phyloP scores from a whole-genome alignment of 2,888 invertebrate genomes.

The Agrochola macilenta region DNA sequence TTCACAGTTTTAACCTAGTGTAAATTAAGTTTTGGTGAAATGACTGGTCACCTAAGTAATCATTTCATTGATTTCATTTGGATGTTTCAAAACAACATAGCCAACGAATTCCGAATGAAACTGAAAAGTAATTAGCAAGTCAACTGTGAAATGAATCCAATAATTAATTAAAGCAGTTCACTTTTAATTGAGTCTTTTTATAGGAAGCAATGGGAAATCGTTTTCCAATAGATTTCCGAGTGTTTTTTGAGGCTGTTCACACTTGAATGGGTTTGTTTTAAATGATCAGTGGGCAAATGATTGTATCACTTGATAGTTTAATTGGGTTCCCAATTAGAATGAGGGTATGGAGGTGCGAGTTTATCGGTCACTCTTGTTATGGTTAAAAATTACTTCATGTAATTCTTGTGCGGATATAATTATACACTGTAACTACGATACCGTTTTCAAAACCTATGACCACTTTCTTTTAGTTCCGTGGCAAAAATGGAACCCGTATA shows the following conservation, averaged over 20 bases:
- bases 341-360: background rate
- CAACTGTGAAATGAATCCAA: conserved; percentile 71
- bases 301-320: conserved; percentile 30
- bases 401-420: background rate
- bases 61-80: conserved; percentile 5
- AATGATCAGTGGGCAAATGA: conserved; percentile 18
- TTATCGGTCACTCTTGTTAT: background rate
- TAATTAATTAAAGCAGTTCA: conserved; percentile 41
- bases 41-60: no score
- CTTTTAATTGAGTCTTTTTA: conserved; percentile 43
- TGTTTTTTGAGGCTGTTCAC: conserved; percentile 42
- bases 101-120: conserved; percentile 15
- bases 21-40: no score
- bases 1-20: no score
- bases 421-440: background rate
- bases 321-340: conserved; percentile 13
- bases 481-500: no score
- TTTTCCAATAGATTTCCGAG: conserved; percentile 45
- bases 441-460: no score
- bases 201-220: conserved; percentile 30
- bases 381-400: background rate
- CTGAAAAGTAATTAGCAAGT: conserved; percentile 63
- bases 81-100: conserved; percentile 36
- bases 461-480: no score
- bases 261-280: conserved; percentile 32